Evolutionary conservation across 1,140 invertebrate species (phyloP).

Genomic region (Sarcophaga bullata): DNA sequence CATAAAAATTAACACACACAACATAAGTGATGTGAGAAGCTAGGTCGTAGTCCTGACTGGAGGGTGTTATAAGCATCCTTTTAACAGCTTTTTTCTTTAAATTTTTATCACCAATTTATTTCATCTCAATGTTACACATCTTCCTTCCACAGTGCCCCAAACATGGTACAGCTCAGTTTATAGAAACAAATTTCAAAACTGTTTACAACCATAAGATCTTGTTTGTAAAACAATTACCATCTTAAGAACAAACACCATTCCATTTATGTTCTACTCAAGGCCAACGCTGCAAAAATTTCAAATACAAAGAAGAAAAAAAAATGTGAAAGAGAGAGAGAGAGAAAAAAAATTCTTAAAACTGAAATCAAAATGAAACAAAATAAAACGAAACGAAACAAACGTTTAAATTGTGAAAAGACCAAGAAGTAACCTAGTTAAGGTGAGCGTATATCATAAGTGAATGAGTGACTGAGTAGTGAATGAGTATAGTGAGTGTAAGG

Average conservation of each 20-base stretch:
- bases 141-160: not conserved
- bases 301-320: not conserved
- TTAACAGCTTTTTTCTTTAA: no score
- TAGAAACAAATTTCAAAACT: constrained; percentile 3
- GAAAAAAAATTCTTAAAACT: not conserved
- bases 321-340: not conserved
- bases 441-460: not conserved
- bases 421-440: not conserved
- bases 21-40: no score
- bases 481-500: no score
- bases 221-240: constrained; percentile 18
- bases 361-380: not conserved
- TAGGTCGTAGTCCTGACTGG: no score
- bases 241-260: constrained; percentile 7
- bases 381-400: not conserved
- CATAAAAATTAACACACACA: no score
- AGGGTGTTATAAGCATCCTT: no score
- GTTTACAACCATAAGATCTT: constrained; percentile 9
- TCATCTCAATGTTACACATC: not conserved
- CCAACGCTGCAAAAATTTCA: not conserved
- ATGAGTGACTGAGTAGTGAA: no score
- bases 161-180: not conserved
- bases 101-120: no score
- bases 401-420: not conserved
- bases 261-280: constrained; percentile 24